Evolutionary conservation across 2,888 invertebrate genomes (phyloP).

Genomic region (Nephrotoma guestfalica): DNA sequence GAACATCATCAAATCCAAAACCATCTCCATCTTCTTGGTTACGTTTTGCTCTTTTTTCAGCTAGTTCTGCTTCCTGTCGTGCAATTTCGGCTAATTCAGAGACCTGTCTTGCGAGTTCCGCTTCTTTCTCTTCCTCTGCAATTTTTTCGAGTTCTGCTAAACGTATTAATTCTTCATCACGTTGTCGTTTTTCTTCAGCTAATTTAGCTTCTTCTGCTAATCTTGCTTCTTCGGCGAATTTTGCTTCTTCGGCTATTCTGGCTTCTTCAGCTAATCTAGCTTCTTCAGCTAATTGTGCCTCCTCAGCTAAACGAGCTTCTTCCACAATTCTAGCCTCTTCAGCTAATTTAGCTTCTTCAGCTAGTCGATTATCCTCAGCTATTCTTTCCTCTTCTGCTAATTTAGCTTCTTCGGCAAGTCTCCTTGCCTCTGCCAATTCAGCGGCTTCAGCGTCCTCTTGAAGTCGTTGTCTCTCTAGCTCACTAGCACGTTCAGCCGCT

Average conservation of each 20-base stretch:
- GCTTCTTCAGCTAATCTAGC: slow-evolving; percentile 31
- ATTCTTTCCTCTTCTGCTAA: slow-evolving; percentile 29
- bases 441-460: slow-evolving; percentile 23
- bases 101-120: slow-evolving; percentile 54
- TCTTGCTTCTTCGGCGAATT: slow-evolving; percentile 28
- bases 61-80: slow-evolving; percentile 44
- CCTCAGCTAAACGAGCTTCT: slow-evolving; percentile 26
- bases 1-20: slow-evolving; percentile 13
- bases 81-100: slow-evolving; percentile 53
- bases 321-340: slow-evolving; percentile 28
- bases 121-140: slow-evolving; percentile 41
- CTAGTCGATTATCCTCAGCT: slow-evolving; percentile 28
- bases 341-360: slow-evolving; percentile 30
- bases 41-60: slow-evolving; percentile 29
- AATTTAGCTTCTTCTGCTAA: slow-evolving; percentile 34
- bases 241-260: slow-evolving; percentile 31
- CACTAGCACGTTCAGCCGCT: slow-evolving; percentile 33
- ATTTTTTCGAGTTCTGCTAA: slow-evolving; percentile 37
- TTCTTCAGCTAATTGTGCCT: slow-evolving; percentile 32
- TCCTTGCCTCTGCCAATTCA: slow-evolving; percentile 13
- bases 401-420: slow-evolving; percentile 18
- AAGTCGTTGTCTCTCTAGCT: slow-evolving; percentile 15
- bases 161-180: slow-evolving; percentile 38
- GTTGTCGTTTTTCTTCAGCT: slow-evolving; percentile 33
- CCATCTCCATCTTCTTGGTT: slow-evolving; percentile 2